Base-by-base conservation (phyloP, 2,888 invertebrate genomes). In the Synanthedon vespiformis region DNA sequence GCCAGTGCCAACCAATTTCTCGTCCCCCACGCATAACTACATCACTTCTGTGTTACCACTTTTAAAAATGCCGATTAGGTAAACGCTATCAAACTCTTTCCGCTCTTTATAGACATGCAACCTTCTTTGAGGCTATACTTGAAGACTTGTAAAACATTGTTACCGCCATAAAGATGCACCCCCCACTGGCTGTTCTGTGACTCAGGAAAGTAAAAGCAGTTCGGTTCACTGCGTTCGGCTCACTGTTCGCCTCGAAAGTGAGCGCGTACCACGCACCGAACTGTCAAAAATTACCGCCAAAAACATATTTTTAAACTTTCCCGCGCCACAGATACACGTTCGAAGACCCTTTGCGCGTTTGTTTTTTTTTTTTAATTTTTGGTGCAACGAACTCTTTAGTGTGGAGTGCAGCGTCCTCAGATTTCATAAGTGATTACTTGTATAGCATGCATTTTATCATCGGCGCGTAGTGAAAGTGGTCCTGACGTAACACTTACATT, bases 161-260 rank as follows among this genome's bases (percentile, higher is more conserved):
- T 13, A 48, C 22, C 13, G 60, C 59, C 51, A 54, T 57, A 55
- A n/a, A 53, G 55, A 58, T 60, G 56, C 61, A 68, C 72, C 79
- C 85, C 85, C 84, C 85, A 82, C 85, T 85, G 82, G 67, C 59
- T 68, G 8, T 34, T 34, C 34, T 34, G 57, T 64, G 65, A 16
- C 22, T 14, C 63, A 70, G 72, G 80, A 86, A 86, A 85, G 86
- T 85, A 86, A 86, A 86, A 86, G 85, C 81, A 72, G 58, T 65
- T 62, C 63, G 73, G 69, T 58, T 62, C 64, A 63, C 67, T 62
- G 64, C 68, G 65, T 62, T 67, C 71, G 73, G 70, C 73, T 74
- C 84, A 85, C 76, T 79, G 73, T 68, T 70, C 71, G 68, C 67
- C 73, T 71, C 68, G 77, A 77, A 77, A 81, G 79, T 77, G 78